These are phyloP conservation scores for Bombus soroeensis DNA, from an alignment of 1,140 invertebrate genomes.

Conservation along the genomic window DNA sequence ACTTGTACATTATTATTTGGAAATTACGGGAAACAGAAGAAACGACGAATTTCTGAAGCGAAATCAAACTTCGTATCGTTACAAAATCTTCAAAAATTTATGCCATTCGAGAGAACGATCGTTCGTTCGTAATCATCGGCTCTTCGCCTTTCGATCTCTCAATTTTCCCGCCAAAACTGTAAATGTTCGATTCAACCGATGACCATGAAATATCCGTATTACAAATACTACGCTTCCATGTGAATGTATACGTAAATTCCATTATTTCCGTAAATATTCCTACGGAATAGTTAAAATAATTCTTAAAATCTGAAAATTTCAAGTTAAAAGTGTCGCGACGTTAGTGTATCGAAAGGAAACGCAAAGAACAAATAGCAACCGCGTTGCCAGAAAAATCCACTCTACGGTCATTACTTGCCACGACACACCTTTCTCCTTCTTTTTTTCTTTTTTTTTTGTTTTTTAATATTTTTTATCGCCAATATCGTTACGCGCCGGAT, in stretches of 20 bases:
- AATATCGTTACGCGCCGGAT: conserved; percentile 46
- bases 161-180: neutral
- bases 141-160: too few relatives aligned
- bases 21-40: neutral
- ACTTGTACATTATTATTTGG: neutral
- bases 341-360: neutral
- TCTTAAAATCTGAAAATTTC: neutral
- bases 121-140: too few relatives aligned
- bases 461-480: conserved; percentile 33
- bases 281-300: too few relatives aligned
- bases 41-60: too few relatives aligned
- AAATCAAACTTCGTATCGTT: too few relatives aligned
- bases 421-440: neutral
- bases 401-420: conserved; percentile 38
- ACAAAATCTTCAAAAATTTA: too few relatives aligned
- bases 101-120: too few relatives aligned
- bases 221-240: too few relatives aligned
- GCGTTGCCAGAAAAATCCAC: conserved; percentile 31
- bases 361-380: neutral
- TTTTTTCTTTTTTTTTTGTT: neutral
- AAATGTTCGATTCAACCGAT: neutral
- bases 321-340: conserved; percentile 1
- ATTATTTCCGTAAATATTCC: neutral
- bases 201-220: neutral
- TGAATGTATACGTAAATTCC: neutral